Base-by-base conservation (phyloP, 1,140 invertebrate species). In the Cyclargus thomasi region DNA sequence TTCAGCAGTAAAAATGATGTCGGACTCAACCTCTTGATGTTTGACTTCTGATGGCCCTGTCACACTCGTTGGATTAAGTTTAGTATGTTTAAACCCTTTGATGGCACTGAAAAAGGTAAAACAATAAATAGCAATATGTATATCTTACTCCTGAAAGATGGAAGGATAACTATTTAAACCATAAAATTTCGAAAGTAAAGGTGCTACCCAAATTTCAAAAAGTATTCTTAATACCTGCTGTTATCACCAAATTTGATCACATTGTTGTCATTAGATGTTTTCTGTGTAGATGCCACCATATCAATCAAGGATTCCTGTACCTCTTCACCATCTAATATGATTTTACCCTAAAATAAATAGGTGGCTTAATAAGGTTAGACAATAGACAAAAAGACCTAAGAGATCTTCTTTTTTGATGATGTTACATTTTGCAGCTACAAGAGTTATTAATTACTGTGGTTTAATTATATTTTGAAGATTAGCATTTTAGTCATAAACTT, bases 221-320 rank as follows among this genome's bases (percentile, higher is more conserved):
- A 7, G n/a, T 63, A n/a, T 35, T 36, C 17, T 20, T 7, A 62
- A 63, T 88, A 96, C 95, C 95, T 97, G 88, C 97, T 99, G 83
- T 99, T 99, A 81, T 99, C 98, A 79, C 95, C 96, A 84, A 99
- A 99, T 88, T 98, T 98, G 74, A 99, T 99, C 7, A 99, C 95
- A 92, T 99, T 99, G 84, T 99, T 99, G 6, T 92, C 84, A 91
- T 99, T 99, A 0, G 96, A 95, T 64, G 91, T 90, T 0, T 93
- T 91, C 83, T 99, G 97, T 0, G 98, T 99, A 53, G 95, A 94
- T 79, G 97, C 96, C 29, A 99, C 97, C 94, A 99, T 96, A 72
- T 97, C 94, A 77, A 99, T 96, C 0, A 99, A 91, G 0, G 97
- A 97, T 81, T 95, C 92, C 39, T 95, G 89, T 76, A 96, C 90